Evolutionary conservation across 53 echinoderm and acorn worm genomes (phyloP).

Genomic region (Antedon mediterranea): DNA sequence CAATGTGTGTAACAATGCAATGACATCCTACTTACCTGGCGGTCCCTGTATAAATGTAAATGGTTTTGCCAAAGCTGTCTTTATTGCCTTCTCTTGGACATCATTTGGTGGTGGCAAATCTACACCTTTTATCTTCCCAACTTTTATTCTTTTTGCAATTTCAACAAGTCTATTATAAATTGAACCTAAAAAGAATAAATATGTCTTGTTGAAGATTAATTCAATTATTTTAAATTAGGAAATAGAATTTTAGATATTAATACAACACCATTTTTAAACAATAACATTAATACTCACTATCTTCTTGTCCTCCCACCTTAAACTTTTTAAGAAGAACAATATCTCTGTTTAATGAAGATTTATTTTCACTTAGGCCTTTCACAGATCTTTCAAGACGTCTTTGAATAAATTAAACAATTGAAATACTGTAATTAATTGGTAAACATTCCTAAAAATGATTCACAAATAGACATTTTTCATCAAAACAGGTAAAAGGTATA

Average conservation of each 20-base stretch:
- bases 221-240: no score
- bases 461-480: no score
- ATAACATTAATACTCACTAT: no score
- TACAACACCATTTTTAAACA: no score
- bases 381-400: neutral
- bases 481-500: no score
- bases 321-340: neutral
- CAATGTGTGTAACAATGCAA: no score
- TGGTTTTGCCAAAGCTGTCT: slow-evolving; percentile 35
- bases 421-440: no score
- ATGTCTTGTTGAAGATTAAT: no score
- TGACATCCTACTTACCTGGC: slow-evolving; percentile 71
- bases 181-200: no score
- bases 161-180: slow-evolving; percentile 13
- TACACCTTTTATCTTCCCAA: neutral
- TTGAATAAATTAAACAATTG: no score
- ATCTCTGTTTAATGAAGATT: neutral
- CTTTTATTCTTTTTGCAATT: slow-evolving; percentile 8
- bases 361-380: neutral
- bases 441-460: no score
- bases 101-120: slow-evolving; percentile 30
- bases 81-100: slow-evolving; percentile 41
- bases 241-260: no score
- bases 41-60: slow-evolving; percentile 97
- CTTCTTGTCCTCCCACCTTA: neutral